Percentiles rank a stretch among this genome's conserved stretches.
These are phyloP conservation scores for Littorina saxatilis DNA, from an alignment of 1,140 invertebrate genomes.

Conservation along the genomic window DNA sequence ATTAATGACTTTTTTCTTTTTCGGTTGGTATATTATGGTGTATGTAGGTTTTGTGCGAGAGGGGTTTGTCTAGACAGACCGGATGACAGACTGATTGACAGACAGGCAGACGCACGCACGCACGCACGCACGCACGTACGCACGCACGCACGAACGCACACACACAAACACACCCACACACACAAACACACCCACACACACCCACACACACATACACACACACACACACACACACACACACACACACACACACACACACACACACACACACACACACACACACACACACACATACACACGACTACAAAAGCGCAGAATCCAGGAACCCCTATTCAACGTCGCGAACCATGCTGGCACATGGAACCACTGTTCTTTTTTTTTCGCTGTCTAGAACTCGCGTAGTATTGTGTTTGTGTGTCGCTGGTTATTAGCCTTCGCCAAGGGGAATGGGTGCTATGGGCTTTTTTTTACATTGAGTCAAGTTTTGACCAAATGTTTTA, in stretches of 20 bases:
- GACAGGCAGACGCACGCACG: no score
- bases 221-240: background rate
- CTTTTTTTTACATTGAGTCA: no score
- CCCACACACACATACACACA: no score
- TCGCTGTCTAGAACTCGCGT: background rate
- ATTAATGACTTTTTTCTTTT: no score
- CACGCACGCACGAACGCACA: background rate
- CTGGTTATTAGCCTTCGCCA: background rate
- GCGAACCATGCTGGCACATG: background rate
- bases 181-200: background rate
- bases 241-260: background rate
- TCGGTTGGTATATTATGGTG: no score
- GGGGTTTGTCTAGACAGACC: no score
- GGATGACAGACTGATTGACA: no score
- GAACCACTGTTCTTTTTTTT: background rate
- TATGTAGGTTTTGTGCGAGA: no score
- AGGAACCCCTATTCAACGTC: background rate
- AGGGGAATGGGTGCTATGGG: background rate
- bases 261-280: background rate
- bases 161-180: background rate
- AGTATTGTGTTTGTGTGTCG: constrained; percentile 10
- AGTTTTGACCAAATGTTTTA: no score
- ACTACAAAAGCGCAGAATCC: background rate
- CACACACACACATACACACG: background rate
- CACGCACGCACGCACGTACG: background rate